Conservation (phyloP, 2,888 invertebrate genomes). For the Pantelozetes paolii region DNA sequence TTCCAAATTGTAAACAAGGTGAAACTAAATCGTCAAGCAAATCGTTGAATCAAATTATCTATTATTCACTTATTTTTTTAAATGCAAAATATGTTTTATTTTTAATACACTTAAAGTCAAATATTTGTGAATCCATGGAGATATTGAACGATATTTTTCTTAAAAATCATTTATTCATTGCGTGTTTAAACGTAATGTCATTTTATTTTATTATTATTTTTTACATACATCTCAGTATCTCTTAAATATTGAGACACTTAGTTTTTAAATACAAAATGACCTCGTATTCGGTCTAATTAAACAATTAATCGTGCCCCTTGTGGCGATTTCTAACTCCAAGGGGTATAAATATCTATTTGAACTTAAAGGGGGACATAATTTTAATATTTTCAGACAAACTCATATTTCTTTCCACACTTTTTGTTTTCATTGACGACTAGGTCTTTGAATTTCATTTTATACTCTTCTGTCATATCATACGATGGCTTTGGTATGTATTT, state of each 20-base stretch:
- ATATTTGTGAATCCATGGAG: constrained; percentile 15
- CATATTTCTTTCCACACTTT: not conserved
- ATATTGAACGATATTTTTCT: constrained; percentile 2
- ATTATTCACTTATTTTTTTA: not conserved
- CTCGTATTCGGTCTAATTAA: too few species aligned
- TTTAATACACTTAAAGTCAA: not conserved
- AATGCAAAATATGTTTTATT: not conserved
- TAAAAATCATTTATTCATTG: not conserved
- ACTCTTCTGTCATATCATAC: not conserved
- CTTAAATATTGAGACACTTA: too few species aligned
- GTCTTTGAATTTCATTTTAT: not conserved
- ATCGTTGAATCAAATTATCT: not conserved
- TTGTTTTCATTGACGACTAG: not conserved
- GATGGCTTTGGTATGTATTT: not conserved
- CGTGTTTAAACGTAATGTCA: not conserved
- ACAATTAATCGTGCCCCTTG: too few species aligned
- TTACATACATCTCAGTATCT: too few species aligned
- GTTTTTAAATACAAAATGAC: too few species aligned
- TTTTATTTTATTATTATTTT: too few species aligned
- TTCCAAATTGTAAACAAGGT: not conserved
- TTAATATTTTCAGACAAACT: not conserved
- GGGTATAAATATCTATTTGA: too few species aligned
- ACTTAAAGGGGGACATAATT: too few species aligned
- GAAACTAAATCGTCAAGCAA: not conserved
- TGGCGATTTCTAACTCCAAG: too few species aligned